Evolutionary conservation across 1,140 invertebrate genomes (phyloP), one percentile per base, ranked within the genome.

Genomic region (Saccostrea cuccullata): DNA sequence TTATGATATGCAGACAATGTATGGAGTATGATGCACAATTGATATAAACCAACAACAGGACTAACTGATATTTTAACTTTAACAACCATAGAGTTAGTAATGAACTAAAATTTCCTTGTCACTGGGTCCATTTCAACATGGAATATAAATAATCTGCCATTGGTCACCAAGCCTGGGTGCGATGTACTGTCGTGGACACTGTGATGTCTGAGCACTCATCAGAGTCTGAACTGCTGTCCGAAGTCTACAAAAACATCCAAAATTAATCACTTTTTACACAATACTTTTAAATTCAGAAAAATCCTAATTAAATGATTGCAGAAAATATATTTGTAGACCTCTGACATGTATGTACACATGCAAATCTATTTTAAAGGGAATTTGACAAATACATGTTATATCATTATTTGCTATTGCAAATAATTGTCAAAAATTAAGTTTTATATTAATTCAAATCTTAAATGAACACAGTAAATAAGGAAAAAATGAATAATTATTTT

Each of bases 121-220:
- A 77, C 70, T 77, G 70, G 70, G 70, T 30, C 70, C 70, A 77
- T 36, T 77, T 77, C 26, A 77, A 77, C 70, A 77, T 77, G 70
- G 70, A 77, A 77, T 77, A 12, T 77, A 77, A 15, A 77, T 26
- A 77, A 26, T 77, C 70, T 36, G 26, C 70, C 70, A 36, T 77
- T 77, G 70, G 23, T 85, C 58, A 85, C 84, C 84, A 85, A 6
- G 82, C 82, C 58, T 64, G 30, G 23, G 84, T 26, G n/a, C 89
- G 77, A 86, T 93, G 92, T 36, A 94, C 92, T 20, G 93, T 92
- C 26, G 93, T 92, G 9, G 90, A 89, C 13, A 94, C 93, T 23
- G 93, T 94, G 20, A 92, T 92, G 86, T 94, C 92, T 17, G 93
- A 94, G 86, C 93, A 92, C 36, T 92, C 91, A 88, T 94, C 93